These are phyloP conservation scores for Lepilemur ruficaudatus DNA, from an alignment of 2,797 vertebrate genomes.

Conservation along the genomic window DNA sequence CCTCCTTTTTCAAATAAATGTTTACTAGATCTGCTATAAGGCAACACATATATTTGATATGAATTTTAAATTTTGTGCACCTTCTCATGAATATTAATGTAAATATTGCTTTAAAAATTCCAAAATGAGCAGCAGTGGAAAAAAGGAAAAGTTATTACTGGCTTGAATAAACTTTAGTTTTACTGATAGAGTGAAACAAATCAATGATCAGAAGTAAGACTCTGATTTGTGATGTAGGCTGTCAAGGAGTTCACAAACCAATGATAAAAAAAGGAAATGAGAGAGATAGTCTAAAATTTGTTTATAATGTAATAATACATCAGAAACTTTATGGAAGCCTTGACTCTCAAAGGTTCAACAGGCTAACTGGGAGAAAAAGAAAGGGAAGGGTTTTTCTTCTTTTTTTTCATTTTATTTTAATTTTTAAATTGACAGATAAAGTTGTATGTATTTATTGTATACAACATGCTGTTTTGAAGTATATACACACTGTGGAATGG, in stretches of 20 bases:
- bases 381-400: background rate
- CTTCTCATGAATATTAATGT: slow-evolving; percentile 39
- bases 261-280: background rate
- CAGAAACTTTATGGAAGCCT: background rate
- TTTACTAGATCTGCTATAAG: background rate
- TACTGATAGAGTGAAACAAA: background rate
- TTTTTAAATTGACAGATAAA: background rate
- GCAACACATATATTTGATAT: background rate
- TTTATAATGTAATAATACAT: background rate
- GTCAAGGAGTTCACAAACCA: background rate
- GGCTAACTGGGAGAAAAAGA: background rate
- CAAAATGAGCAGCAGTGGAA: background rate
- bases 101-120: background rate
- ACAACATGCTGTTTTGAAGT: background rate
- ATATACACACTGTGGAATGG: background rate
- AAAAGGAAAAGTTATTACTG: background rate
- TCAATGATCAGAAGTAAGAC: background rate
- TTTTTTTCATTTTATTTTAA: background rate
- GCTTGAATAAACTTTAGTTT: background rate
- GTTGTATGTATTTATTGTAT: background rate
- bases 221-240: background rate
- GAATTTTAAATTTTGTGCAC: background rate
- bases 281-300: background rate
- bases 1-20: background rate
- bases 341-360: background rate